Percentiles rank a stretch among this genome's conserved stretches.
Conservation (phyloP, 2,113 vertebrate species). For the Pipra filicauda region DNA sequence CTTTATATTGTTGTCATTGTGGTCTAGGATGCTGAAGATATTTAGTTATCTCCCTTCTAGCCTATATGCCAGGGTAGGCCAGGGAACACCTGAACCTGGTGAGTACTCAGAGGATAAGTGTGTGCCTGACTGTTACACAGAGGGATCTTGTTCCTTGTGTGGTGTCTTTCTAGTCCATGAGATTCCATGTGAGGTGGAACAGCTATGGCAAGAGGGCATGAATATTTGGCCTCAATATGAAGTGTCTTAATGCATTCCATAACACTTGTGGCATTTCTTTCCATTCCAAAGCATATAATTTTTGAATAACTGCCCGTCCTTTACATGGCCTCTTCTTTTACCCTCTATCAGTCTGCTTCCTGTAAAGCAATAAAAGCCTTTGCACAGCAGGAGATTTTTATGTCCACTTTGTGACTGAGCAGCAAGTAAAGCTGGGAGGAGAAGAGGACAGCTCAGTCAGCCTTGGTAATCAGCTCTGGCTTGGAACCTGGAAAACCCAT, state of each 20-base stretch:
- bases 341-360: not conserved
- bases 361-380: not conserved
- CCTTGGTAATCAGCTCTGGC: not conserved
- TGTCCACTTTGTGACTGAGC: not conserved
- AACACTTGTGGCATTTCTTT: not conserved
- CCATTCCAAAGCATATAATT: not conserved
- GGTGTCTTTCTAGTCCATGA: not conserved
- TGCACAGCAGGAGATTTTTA: constrained; percentile 8
- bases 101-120: not conserved
- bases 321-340: not conserved
- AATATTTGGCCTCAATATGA: not conserved
- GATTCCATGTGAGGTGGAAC: not conserved
- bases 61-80: not conserved
- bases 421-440: not conserved
- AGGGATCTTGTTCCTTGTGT: not conserved
- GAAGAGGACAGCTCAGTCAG: not conserved
- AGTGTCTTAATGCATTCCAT: not conserved
- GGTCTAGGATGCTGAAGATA: not conserved
- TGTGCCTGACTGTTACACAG: not conserved
- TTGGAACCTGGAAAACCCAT: not conserved
- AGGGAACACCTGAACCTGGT: not conserved
- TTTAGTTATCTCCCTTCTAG: not conserved
- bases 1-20: not conserved
- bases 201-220: not conserved
- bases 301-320: not conserved